Conservation (phyloP, 2,797 vertebrate genomes). For the Babyrousa celebensis region DNA sequence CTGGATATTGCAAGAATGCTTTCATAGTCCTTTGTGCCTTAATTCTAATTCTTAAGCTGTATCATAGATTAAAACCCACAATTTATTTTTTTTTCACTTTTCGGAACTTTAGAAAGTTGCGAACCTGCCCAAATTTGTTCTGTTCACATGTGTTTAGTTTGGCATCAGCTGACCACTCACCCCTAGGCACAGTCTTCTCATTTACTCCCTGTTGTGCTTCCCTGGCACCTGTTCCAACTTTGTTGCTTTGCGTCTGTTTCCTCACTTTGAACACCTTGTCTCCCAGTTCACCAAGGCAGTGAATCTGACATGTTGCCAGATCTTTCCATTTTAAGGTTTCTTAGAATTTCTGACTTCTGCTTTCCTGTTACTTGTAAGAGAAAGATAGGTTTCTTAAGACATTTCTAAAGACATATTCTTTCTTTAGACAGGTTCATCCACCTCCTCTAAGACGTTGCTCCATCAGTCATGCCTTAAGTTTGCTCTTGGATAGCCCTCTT, state of each 20-base stretch:
- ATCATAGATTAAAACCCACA: not conserved
- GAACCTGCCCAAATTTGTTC: not conserved
- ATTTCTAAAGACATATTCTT: constrained; percentile 14
- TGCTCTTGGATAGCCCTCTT: not conserved
- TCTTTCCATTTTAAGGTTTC: not conserved
- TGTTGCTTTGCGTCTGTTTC: not conserved
- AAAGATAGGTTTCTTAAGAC: not conserved
- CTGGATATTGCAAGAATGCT: constrained; percentile 3
- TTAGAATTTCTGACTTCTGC: not conserved
- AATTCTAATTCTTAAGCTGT: not conserved
- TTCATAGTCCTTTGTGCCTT: not conserved
- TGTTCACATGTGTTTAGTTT: not conserved
- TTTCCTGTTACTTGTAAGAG: constrained; percentile 35
- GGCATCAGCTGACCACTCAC: not conserved
- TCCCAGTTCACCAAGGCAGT: not conserved
- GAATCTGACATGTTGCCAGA: not conserved
- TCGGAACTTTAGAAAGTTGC: constrained; percentile 7
- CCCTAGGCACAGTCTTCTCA: not conserved
- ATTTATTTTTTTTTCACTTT: not conserved
- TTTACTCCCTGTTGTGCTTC: not conserved
- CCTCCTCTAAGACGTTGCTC: not conserved
- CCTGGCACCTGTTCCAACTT: not conserved
- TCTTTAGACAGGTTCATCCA: not conserved
- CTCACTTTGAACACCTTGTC: not conserved
- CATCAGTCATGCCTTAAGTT: not conserved